Evolutionary conservation across 2,113 vertebrate genomes (phyloP), one percentile per base, ranked within the genome.

Genomic region (Microtus pennsylvanicus): DNA sequence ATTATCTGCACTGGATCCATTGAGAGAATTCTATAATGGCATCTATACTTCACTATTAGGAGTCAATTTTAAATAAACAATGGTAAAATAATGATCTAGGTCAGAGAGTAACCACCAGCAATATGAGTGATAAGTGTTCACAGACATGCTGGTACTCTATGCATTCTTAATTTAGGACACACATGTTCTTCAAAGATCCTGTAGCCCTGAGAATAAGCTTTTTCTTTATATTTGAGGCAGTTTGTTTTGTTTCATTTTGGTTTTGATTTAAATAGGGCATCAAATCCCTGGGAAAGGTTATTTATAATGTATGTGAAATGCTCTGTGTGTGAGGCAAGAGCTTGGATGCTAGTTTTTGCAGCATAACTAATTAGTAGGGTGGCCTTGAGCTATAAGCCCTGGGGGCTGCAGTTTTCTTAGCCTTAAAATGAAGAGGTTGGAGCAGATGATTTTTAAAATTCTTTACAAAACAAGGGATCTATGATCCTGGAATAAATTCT

Each of bases 231-330:
- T 85, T 89, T 65, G 55, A 63, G 28, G 24, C 13, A 33, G 19
- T 28, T 80, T 93, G 52, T 35, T 70, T 72, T 92, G 38, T 90
- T 90, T 90, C 22, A 26, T 86, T 52, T 69, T 55, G 22, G 10
- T 45, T 95, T 85, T 94, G 7, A 88, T 82, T 85, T n/a, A 78
- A 91, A 87, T 74, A 91, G 63, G 45, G 45, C 61, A 96, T 86
- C 67, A 91, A 88, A 87, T 95, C 24, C 28, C 50, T 50, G 10
- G 33, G 78, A 77, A 92, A 86, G 78, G 33, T 63, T 95, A 95
- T 77, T 94, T 86, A 87, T 80, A 83, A 83, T 30, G 7, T 33
- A 0, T 80, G 8, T 55, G 11, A 74, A 70, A 81, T 33, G 1
- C 61, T 72, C 22, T 89, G 61, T 58, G 55, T 83, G 19, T 70